phyloP scores from a whole-genome alignment of 2,113 vertebrate species.

The Haemorhous mexicanus region DNA sequence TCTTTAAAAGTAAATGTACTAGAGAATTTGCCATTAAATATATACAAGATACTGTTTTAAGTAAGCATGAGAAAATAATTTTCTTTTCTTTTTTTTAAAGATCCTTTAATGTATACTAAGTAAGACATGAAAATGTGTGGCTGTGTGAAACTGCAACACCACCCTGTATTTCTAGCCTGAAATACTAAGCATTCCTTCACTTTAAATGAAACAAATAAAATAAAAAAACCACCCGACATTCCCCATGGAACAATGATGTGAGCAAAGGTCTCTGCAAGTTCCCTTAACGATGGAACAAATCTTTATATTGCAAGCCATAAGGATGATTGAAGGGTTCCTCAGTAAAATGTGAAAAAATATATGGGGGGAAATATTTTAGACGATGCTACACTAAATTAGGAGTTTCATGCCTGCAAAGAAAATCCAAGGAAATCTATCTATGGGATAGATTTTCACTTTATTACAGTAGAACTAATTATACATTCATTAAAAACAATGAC shows the following conservation, averaged over 20 bases:
- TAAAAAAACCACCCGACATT: neutral
- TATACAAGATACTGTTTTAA: neutral
- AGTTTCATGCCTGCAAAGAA: neutral
- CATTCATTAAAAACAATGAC: conserved; percentile 6
- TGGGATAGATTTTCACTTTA: conserved; percentile 12
- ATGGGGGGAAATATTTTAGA: neutral
- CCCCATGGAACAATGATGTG: neutral
- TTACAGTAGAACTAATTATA: conserved; percentile 4
- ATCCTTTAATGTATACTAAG: neutral
- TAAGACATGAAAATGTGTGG: neutral
- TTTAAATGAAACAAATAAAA: neutral
- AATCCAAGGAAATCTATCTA: neutral
- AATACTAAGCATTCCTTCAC: neutral
- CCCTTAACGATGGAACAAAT: conserved; percentile 8
- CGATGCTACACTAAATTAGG: neutral
- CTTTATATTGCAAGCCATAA: neutral
- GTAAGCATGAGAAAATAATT: neutral
- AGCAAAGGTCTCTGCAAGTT: conserved; percentile 13
- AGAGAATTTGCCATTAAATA: neutral
- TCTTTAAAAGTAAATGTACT: neutral
- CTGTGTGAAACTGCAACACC: neutral
- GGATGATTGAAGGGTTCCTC: conserved; percentile 16
- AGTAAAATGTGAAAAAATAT: neutral
- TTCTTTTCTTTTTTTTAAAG: neutral
- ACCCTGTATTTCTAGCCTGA: neutral